Base-by-base conservation (phyloP, 35 echinoderm and acorn worm genomes). In the Hemicentrotus pulcherrimus region DNA sequence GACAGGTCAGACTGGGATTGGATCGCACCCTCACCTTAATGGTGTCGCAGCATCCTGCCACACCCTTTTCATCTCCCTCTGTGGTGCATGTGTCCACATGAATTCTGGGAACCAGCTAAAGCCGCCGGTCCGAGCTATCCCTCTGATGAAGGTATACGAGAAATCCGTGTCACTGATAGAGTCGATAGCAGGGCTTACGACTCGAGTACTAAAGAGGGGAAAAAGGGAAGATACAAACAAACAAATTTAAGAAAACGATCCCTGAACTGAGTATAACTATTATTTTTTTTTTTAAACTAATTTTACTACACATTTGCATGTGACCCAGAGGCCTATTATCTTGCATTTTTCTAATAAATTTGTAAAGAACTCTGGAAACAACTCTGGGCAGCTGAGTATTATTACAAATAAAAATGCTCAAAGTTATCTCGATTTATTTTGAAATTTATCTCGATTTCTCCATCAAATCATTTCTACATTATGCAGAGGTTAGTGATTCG, bases 71-170 rank as follows among this genome's bases (percentile, higher is more conserved):
- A 92, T 88, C 35, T 98, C 97, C 33, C 59, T 85, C 24, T 32
- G 61, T 0, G 97, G 90, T 16, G 94, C 96, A 35, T 55, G 47
- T 28, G 94, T 96, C 97, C 97, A 98, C 91, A 96, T 95, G 96
- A 98, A 98, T 31, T 97, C 96, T 1, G 96, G 96, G n/a, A 97
- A 94, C 97, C 97, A 98, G 45, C 94, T 96, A 52, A 98, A 98
- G 46, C 97, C 97, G 0, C 97, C 97, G 0, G 97, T 96, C 33
- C 95, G 71, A 9, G 96, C 86, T 95, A 95, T 95, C 32, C 97
- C 95, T 58, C 48, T 52, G n/a, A 95, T 87, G 15, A 71, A 61
- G n/a, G 94, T 88, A 50, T 97, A 98, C 33, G 96, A 89, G 88
- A 98, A 98, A 6, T 96, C 96, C 8, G 95, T 86, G 46, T 97